A percentile compares a stretch with the other conserved stretches of the same genome.
These are phyloP conservation scores for Spinus pinus DNA, from an alignment of 2,797 vertebrate species.

Conservation along the genomic window DNA sequence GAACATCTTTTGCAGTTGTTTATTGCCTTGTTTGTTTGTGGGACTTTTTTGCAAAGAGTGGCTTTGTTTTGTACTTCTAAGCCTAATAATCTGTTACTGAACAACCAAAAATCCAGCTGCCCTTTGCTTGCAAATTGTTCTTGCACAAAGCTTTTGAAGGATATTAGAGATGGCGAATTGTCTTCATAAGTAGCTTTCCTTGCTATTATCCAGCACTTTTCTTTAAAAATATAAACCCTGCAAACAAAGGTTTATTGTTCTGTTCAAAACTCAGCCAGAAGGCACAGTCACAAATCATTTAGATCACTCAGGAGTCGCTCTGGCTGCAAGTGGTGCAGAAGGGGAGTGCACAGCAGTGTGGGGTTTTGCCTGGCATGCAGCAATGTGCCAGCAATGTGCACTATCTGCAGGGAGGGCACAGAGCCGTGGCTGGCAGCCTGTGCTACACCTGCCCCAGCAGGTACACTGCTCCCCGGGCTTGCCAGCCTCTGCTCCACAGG, in stretches of 20 bases:
- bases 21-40: neutral
- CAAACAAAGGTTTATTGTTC: slow-evolving; percentile 50
- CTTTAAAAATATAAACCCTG: neutral
- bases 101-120: neutral
- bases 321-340: neutral
- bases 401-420: neutral
- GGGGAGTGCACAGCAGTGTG: neutral
- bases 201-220: neutral
- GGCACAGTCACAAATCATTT: slow-evolving; percentile 29
- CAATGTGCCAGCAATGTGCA: accelerated
- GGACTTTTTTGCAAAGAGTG: neutral
- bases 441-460: neutral
- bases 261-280: slow-evolving; percentile 1
- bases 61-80: slow-evolving; percentile 2
- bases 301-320: neutral
- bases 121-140: slow-evolving; percentile 1
- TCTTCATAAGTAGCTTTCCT: slow-evolving; percentile 45
- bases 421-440: neutral
- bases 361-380: neutral
- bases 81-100: slow-evolving; percentile 1
- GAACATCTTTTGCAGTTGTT: neutral
- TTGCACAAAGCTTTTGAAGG: neutral
- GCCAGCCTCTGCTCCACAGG: neutral
- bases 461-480: neutral
- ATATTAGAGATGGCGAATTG: neutral